Evolutionary conservation across 2,888 invertebrate genomes (phyloP), one percentile per base, ranked within the genome.

Genomic region (Gonocerus acuteangulatus): DNA sequence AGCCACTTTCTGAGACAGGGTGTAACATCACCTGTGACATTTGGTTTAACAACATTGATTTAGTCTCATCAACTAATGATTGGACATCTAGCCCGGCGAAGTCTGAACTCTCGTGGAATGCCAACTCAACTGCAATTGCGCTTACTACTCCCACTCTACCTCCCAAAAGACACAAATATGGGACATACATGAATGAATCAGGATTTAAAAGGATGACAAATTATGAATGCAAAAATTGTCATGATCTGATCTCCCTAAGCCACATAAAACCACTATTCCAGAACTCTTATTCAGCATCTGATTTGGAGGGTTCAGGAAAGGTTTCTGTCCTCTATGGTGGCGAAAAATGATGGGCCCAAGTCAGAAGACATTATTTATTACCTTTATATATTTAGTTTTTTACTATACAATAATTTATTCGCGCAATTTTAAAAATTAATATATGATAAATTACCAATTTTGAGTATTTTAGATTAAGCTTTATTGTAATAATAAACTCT

Each of bases 61-160:
- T n/a, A n/a, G 48, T 47, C 48, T 47, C 48, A 47, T 47, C 48
- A 47, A 47, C 48, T 47, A 21, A 9, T 47, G 18, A 47, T 47
- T 47, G 48, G 48, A 47, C 48, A 47, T 16, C n/a, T 49, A 49
- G 49, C 49, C 49, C 21, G 49, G 49, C 49, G 49, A 49, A 49
- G 49, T 49, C 23, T 49, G 15, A 49, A 49, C 23, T 9, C 49
- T 22, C 19, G 49, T 49, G 49, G 49, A 49, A 49, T 49, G 49
- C 49, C 49, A 13, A 3, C 13, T 49, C 49, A 49, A 23, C 16
- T 49, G 49, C 49, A 49, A 23, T 13, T 22, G n/a, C 21, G 49
- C 21, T 49, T 49, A 21, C 19, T 21, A 49, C 19, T 49, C 13
- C 19, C 15, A 13, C 22, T 15, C 16, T 32, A 27, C 49, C 22